Evolutionary conservation across 2,113 vertebrate genomes (phyloP).

Genomic region (Laticauda colubrina): DNA sequence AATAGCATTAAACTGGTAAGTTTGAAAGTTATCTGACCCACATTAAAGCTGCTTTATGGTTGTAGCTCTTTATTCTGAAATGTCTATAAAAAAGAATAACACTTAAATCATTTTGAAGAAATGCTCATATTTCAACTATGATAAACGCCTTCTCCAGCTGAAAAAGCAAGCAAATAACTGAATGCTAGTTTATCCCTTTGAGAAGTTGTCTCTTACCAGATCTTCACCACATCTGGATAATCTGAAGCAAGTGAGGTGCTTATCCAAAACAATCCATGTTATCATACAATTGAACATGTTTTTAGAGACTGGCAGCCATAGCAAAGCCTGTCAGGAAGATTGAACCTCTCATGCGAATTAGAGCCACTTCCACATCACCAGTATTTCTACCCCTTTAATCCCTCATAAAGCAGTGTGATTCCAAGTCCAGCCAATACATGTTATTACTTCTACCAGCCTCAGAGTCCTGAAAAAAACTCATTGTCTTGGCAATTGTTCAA

Average conservation of each 20-base stretch:
- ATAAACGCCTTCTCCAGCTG: too few species aligned
- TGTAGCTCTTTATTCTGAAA: neutral
- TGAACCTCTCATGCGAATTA: neutral
- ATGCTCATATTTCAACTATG: neutral
- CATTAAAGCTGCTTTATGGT: neutral
- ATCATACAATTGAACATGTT: neutral
- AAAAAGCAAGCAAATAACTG: neutral
- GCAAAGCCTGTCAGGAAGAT: neutral
- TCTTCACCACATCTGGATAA: neutral
- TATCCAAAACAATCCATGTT: neutral
- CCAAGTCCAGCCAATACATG: neutral
- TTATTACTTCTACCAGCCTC: neutral
- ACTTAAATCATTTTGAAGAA: neutral
- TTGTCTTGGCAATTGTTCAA: neutral
- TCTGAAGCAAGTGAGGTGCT: neutral
- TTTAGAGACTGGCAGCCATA: neutral
- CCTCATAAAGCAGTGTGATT: neutral
- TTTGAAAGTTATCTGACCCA: neutral
- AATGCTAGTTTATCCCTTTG: neutral
- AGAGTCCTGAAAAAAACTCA: neutral
- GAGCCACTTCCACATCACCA: neutral
- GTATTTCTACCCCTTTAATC: neutral
- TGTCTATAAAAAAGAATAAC: neutral
- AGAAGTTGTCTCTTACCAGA: neutral
- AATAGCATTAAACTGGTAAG: neutral